Evolutionary conservation across 2,888 invertebrate species (phyloP), one percentile per base, ranked within the genome.

Genomic region (Orchestes rusci): DNA sequence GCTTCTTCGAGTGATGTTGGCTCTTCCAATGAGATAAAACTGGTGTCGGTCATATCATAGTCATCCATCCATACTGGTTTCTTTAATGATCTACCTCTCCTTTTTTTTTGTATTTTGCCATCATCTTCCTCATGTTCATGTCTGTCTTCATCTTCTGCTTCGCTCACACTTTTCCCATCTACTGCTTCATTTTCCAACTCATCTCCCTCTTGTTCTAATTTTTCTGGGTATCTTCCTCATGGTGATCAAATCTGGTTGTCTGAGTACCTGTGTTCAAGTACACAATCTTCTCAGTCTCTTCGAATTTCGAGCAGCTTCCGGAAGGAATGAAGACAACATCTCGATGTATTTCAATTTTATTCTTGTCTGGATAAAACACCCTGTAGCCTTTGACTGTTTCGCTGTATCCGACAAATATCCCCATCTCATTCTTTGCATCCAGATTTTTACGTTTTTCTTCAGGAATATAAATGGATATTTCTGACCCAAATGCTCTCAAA

Each of bases 1-100:
- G 31, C 37, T 13, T 42, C 43, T n/a, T 41, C 36, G 7, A 12
- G 13, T 7, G 15, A 12, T 18, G 12, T 37, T 17, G 8, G 30
- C 5, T 39, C 36, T 18, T 35, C 30, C 16, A 8, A 32, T 16
- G 31, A n/a, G 12, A 13, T 15, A 13, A 36, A 39, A 39, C 39
- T 36, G 7, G n/a, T 39, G 17, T 39, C 39, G 5, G 7, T 16
- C 16, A 34, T 16, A 34, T 34, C 8, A 13, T 39, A 31, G 28
- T 45, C 35, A 20, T 19, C 33, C 20, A 39, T 38, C 39, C 39
- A 39, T n/a, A 4, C 10, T 39, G 39, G 39, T 31, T 5, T 34
- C 34, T 39, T 31, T 39, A 39, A 10, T 4, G 10, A 12, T 13
- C 39, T 39, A 12, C 39, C 31, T 10, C 39, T 5, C 10, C 23